A percentile compares a stretch with the other conserved stretches of the same genome.
Conservation (phyloP, 2,888 invertebrate species). For the Monochamus alternatus region DNA sequence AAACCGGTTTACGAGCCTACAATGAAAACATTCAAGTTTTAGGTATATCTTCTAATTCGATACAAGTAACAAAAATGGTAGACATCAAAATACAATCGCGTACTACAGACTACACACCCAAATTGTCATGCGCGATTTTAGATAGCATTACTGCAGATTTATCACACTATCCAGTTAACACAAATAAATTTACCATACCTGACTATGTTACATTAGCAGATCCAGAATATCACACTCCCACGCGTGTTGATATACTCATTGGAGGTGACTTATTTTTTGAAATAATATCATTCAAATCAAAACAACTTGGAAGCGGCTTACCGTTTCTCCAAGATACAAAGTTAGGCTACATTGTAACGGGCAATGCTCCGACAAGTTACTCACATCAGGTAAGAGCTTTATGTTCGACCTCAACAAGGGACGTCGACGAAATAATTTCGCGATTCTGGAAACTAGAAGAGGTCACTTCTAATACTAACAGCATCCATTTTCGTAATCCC, state of each 20-base stretch:
- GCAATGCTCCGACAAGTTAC: too few species aligned
- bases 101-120: background rate
- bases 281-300: too few species aligned
- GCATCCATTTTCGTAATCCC: background rate
- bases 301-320: too few species aligned
- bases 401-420: too few species aligned
- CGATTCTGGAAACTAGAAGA: background rate
- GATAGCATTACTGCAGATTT: background rate
- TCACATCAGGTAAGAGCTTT: too few species aligned
- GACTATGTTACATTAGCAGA: background rate
- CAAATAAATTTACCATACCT: background rate
- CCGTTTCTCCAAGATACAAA: too few species aligned
- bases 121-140: slow-evolving; percentile 8
- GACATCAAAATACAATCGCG: slow-evolving; percentile 2
- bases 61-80: slow-evolving; percentile 9
- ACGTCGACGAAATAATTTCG: too few species aligned
- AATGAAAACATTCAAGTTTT: slow-evolving; percentile 4
- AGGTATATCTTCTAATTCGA: background rate
- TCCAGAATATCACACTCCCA: too few species aligned
- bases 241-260: too few species aligned
- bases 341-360: too few species aligned
- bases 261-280: too few species aligned
- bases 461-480: too few species aligned
- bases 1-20: background rate
- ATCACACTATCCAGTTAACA: background rate